These are phyloP conservation scores for Pseudococcus jackbeardsleyi DNA, from an alignment of 2,888 invertebrate species.

Conservation along the genomic window DNA sequence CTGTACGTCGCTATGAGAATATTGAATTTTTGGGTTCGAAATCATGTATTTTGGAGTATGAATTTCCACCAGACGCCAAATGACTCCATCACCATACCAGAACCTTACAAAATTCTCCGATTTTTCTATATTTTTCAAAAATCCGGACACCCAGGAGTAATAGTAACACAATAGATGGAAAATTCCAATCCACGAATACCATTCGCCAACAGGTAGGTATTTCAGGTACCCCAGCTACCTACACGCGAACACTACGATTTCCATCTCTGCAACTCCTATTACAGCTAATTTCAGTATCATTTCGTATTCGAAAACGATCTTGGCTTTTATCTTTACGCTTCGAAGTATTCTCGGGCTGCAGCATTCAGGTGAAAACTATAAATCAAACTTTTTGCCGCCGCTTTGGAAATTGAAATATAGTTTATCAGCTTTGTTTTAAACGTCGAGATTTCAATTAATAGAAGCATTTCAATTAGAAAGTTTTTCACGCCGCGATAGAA, in stretches of 20 bases:
- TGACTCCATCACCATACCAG: too few relatives aligned
- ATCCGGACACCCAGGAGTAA: too few relatives aligned
- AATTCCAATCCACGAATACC: too few relatives aligned
- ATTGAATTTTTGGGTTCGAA: too few relatives aligned
- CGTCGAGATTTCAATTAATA: constrained; percentile 18
- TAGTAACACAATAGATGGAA: too few relatives aligned
- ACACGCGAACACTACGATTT: neutral
- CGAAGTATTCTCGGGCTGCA: neutral
- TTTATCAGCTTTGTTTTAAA: neutral
- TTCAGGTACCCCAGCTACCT: too few relatives aligned
- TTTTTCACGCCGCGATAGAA: constrained; percentile 3
- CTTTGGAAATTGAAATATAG: neutral
- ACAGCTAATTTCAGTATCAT: neutral
- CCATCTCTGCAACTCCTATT: neutral
- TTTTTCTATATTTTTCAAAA: too few relatives aligned
- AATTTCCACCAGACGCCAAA: too few relatives aligned
- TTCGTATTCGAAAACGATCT: neutral
- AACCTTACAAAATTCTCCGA: too few relatives aligned
- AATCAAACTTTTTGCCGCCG: constrained; percentile 6
- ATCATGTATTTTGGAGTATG: too few relatives aligned
- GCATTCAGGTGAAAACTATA: neutral
- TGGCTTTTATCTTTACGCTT: neutral
- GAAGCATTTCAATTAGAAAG: neutral
- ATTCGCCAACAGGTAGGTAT: too few relatives aligned
- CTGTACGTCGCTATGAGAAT: too few relatives aligned